These are phyloP conservation scores for Macaria notata DNA, from an alignment of 2,888 invertebrate genomes.

Conservation along the genomic window DNA sequence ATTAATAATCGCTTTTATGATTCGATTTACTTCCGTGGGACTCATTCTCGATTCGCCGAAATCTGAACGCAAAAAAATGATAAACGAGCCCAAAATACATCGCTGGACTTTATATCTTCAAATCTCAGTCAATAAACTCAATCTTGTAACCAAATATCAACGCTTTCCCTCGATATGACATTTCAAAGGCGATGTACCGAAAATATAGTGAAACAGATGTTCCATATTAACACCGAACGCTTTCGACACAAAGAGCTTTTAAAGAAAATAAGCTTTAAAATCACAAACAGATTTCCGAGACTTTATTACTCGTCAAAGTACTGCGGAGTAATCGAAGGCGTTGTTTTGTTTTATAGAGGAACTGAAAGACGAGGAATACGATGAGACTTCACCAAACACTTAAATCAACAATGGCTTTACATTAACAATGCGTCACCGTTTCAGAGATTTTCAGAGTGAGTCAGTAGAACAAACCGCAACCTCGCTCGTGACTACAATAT, in stretches of 20 bases:
- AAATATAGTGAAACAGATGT: slow-evolving; percentile 66
- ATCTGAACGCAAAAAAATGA: slow-evolving; percentile 18
- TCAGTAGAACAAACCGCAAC: slow-evolving; percentile 57
- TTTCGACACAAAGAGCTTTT: slow-evolving; percentile 43
- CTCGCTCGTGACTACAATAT: slow-evolving; percentile 46
- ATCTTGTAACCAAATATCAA: slow-evolving; percentile 46
- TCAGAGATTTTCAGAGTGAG: slow-evolving; percentile 57
- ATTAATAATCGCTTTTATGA: slow-evolving; percentile 34
- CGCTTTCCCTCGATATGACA: slow-evolving; percentile 50
- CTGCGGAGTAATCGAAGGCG: slow-evolving; percentile 20
- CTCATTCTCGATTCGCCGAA: slow-evolving; percentile 10
- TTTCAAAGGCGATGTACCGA: slow-evolving; percentile 48
- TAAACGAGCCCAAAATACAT: slow-evolving; percentile 4
- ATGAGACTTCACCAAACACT: slow-evolving; percentile 29
- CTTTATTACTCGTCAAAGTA: slow-evolving; percentile 24
- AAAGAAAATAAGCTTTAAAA: slow-evolving; percentile 44
- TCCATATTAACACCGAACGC: slow-evolving; percentile 52
- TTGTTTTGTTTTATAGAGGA: slow-evolving; percentile 19
- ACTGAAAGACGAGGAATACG: slow-evolving; percentile 23
- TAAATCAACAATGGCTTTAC: slow-evolving; percentile 32
- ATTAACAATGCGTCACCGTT: slow-evolving; percentile 52
- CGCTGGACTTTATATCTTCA: slow-evolving; percentile 29
- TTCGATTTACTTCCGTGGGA: slow-evolving; percentile 23
- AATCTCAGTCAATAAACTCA: slow-evolving; percentile 30
- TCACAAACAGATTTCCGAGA: slow-evolving; percentile 40